Base-by-base conservation (phyloP, 2,797 vertebrate species). In the Helicolenus hilgendorfi region DNA sequence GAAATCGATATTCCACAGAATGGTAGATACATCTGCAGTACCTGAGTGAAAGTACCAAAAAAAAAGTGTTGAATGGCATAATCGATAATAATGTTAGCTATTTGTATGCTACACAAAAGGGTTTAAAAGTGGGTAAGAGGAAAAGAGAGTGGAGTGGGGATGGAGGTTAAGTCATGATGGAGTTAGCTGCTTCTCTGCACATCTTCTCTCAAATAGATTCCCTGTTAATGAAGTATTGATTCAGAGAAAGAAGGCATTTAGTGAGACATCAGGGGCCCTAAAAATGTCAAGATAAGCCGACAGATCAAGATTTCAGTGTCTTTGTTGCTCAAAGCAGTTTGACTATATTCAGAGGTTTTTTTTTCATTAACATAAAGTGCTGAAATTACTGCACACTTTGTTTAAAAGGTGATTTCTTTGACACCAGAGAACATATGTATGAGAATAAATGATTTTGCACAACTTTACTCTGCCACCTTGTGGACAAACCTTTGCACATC, bases 21-120 rank as follows among this genome's bases (percentile, higher is more conserved):
- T 3, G 95, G 96, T 69, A 98, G 95, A 94, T 97, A 96, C 95
- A 96, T 98, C 96, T 98, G 96, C 89, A 98, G 92, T 35, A 98
- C 97, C 97, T 97, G 75, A n/a, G 59, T 11, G 38, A 77, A 85
- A 75, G 31, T 11, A 33, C 1, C 83, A 18, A 35, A 69, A 26
- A 69, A 26, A 29, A 33, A 53, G 63, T 24, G 11, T 5, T 83
- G 38, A 84, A 69, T 79, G 13, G 6, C 15, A 71, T 45, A 53
- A 75, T 81, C 24, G 8, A 3, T 53, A 53, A 72, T 14, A 29
- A 69, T 70, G 29, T 67, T 55, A 31, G 31, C 15, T 62, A 77
- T 73, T 55, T 79, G 11, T 36, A 74, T 86, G 70, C n/a, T 70
- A 72, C 79, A 84, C 27, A 20, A 63, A 62, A 79, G 4, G 35